Evolutionary conservation across 1,140 invertebrate species (phyloP), one percentile per base, ranked within the genome.

Genomic region (Drosophila cardini): DNA sequence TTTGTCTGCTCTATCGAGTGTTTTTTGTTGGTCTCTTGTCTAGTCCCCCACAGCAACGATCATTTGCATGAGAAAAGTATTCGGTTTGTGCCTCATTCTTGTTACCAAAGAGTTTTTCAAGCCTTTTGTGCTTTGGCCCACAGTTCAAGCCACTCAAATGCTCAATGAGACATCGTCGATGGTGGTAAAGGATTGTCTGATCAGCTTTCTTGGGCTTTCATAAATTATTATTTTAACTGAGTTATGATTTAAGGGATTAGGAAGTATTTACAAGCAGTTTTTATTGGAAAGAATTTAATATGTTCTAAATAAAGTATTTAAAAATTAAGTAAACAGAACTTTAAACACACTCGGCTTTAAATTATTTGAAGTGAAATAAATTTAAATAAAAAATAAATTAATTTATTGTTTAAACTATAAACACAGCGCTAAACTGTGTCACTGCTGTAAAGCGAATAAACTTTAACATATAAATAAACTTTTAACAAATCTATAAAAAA

Each of bases 31-130:
- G 38, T n/a, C 53, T 56, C n/a, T 69, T 55, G 45, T 65, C 65
- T 73, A 80, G 69, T 45, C 61, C 64, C 64, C 18, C 18, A 58
- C 46, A 50, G 46, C n/a, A 11, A 21, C n/a, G 21, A 21, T 15
- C 55, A 85, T 85, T 85, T 85, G 74, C 82, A 85, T 86, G 26
- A 60, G 38, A 81, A 75, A 75, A 26, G 21, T 26, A 5, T 26
- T 26, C 21, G 67, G 53, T 58, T 55, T 50, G 69, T 61, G 57
- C 42, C 34, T 45, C 34, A 32, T 43, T 16, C 46, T 67, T 43
- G 42, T 13, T 43, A 58, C 60, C 56, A 30, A 46, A 55, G 52
- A 63, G 53, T 58, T 58, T 15, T 40, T 10, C 21, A 13, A 16
- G 64, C 13, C 56, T 57, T 60, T 69, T 61, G 48, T 55, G 48